Conservation (phyloP, 2,888 invertebrate species). For the Andricus quercusramuli region DNA sequence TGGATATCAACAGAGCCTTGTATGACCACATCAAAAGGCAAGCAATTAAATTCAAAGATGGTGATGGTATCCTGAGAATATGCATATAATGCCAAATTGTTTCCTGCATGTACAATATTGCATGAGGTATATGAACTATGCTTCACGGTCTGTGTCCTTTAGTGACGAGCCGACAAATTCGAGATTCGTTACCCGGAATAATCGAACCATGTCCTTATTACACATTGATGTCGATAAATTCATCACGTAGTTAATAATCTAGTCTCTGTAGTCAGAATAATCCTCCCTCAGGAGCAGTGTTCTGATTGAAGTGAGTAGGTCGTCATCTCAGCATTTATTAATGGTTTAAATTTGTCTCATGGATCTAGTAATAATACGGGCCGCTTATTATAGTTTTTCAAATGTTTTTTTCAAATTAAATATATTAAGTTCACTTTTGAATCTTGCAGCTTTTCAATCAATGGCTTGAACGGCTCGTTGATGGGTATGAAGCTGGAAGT, state of each 20-base stretch:
- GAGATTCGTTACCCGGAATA: background rate
- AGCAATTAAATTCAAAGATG: too few species aligned
- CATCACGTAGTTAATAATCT: background rate
- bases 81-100: too few species aligned
- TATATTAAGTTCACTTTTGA: background rate
- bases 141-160: background rate
- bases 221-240: background rate
- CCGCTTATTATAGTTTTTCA: too few species aligned
- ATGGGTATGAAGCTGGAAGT: background rate
- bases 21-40: too few species aligned
- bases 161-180: background rate
- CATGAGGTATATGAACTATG: background rate
- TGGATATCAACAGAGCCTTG: too few species aligned
- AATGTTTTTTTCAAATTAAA: too few species aligned
- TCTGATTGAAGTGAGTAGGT: background rate
- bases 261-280: background rate
- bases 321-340: background rate
- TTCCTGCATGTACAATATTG: background rate
- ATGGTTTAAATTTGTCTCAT: too few species aligned
- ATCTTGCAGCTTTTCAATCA: background rate
- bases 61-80: too few species aligned
- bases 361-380: too few species aligned
- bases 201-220: background rate
- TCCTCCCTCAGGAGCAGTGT: background rate
- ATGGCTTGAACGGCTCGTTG: background rate